Evolutionary conservation across 2,797 vertebrate genomes (phyloP), one percentile per base, ranked within the genome.

Genomic region (Poecilia wingei): DNA sequence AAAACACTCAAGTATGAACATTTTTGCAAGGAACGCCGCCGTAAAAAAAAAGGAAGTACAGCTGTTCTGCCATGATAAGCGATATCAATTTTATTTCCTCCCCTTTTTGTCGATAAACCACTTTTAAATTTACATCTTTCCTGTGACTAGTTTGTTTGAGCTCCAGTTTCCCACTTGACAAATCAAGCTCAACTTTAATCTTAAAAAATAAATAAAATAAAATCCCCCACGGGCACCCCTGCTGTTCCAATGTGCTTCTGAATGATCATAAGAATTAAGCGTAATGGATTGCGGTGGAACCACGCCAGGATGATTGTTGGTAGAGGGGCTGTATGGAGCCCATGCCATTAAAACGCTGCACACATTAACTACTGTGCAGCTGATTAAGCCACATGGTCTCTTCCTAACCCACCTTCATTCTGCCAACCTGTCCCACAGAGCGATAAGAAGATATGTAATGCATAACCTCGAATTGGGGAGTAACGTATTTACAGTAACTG

Each of bases 231-330:
- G 1, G 28, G 12, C 16, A 25, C 4, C 43, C 43, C 51, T 45
- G 68, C 69, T 64, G 45, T 45, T 79, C n/a, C 46, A 78, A 66
- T 59, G 41, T 33, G 13, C 22, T 46, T 25, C 12, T 43, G 31
- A 69, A 51, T 64, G 22, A 79, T 79, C 20, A 83, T 68, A 64
- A 74, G 2, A 49, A 47, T 75, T 75, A 39, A 36, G 39, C 14
- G 39, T 59, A 41, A 39, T 59, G 39, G 25, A 59, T n/a, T 57
- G 61, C 28, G 46, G 10, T 53, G 46, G 61, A 28, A 55, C 74
- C 70, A 74, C n/a, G 39, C 25, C 18, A 45, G 12, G 6, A 68
- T 51, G 4, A 39, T 71, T 80, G n/a, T 53, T 45, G 64, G 57
- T 57, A 25, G 7, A 57, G 12, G 49, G 66, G 28, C 10, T 73